These are phyloP conservation scores for fruit fly (Drosophila melanogaster) DNA, from an alignment of 1,140 invertebrate genomes.

Conservation along the genomic window Release_6_plus_ISO1_MT NC_004354.4:6771501-6772000, in stretches of 20 bases:
- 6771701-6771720: no score
- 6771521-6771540: constrained; percentile 33
- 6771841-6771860: constrained; percentile 95
- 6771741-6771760: constrained; percentile 72
- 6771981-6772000: constrained; percentile 78
- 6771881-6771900: constrained; percentile 93
- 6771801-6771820: constrained; percentile 91
- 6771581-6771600: constrained; percentile 52
- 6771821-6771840: constrained; percentile 88
- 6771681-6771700: neutral
- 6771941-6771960: neutral
- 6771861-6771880: constrained; percentile 91
- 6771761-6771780: constrained; percentile 85
- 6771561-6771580: constrained; percentile 57
- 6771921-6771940: constrained; percentile 93
- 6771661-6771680: constrained; percentile 1
- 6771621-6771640: constrained; percentile 20
- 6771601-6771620: constrained; percentile 11
- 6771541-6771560: constrained; percentile 49
- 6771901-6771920: constrained; percentile 94
- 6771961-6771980: neutral
- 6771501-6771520: constrained; percentile 78
- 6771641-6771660: constrained; percentile 56
- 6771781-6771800: constrained; percentile 88
- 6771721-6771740: constrained; percentile 58